These are phyloP conservation scores for Lacerta viridis DNA, from an alignment of 2,797 vertebrate species.

Conservation along the genomic window DNA sequence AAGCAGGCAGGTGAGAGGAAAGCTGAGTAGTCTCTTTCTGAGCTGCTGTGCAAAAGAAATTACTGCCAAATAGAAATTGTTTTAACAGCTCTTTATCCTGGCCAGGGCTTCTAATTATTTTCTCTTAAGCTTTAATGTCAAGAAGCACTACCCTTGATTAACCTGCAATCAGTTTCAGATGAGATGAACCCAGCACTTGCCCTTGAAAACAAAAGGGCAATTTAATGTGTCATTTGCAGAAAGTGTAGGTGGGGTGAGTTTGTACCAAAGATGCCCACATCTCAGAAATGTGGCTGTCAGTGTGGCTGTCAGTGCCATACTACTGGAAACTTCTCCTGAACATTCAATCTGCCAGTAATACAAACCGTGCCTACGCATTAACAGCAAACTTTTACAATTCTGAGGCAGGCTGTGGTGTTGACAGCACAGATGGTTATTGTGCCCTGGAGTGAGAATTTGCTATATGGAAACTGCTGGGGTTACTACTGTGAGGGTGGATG, in stretches of 20 bases:
- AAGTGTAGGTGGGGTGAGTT: not conserved
- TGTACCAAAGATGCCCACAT: not conserved
- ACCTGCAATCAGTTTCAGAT: constrained; percentile 5
- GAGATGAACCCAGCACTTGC: constrained; percentile 2
- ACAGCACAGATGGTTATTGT: constrained; percentile 2
- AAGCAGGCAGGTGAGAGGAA: not conserved
- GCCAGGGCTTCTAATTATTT: constrained; percentile 5
- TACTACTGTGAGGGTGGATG: constrained; percentile 14
- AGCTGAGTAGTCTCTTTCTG: not conserved
- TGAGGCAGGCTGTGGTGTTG: not conserved
- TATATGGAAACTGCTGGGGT: not conserved
- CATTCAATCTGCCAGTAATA: not conserved
- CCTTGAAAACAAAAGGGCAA: not conserved
- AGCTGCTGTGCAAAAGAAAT: not conserved
- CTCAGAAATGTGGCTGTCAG: not conserved
- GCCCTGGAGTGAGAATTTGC: constrained; percentile 3
- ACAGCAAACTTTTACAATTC: not conserved
- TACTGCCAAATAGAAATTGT: constrained; percentile 10
- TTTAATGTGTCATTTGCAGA: not conserved
- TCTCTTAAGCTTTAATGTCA: not conserved
- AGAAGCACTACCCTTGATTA: constrained; percentile 35
- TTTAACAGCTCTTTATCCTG: not conserved
- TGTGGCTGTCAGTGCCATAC: not conserved
- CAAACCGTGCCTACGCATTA: not conserved
- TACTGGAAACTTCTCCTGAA: not conserved